These are phyloP conservation scores for Ochotona curzoniae DNA, from an alignment of 2,113 vertebrate species.

Conservation along the genomic window DNA sequence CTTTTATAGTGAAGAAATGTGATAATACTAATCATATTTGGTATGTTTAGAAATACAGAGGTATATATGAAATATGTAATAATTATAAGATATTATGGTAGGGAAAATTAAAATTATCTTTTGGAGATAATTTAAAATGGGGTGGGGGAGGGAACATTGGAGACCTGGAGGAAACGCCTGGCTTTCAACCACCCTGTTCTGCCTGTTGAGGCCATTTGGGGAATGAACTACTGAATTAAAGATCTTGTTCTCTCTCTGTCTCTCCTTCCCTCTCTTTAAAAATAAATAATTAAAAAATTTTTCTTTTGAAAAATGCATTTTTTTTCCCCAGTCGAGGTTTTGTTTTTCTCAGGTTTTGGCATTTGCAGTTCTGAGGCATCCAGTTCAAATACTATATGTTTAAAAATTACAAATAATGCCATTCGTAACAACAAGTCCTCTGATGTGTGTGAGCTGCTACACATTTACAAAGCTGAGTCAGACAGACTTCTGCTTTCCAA, in stretches of 20 bases:
- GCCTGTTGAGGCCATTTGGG: no score
- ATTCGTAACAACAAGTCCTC: conserved; percentile 23
- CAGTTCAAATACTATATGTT: neutral
- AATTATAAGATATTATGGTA: conserved; percentile 33
- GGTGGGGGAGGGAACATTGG: no score
- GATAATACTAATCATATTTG: conserved; percentile 13
- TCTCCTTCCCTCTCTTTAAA: no score
- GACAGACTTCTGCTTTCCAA: neutral
- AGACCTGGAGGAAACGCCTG: no score
- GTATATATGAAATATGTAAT: conserved; percentile 34
- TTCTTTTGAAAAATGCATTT: neutral
- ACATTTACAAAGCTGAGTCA: conserved; percentile 34
- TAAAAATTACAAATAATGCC: conserved; percentile 3
- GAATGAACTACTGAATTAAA: no score
- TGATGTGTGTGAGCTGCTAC: neutral
- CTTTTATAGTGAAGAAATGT: conserved; percentile 40
- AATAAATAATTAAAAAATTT: neutral
- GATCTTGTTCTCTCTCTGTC: no score
- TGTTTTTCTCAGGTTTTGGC: neutral
- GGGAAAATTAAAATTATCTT: conserved; percentile 46
- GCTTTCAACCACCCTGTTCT: no score
- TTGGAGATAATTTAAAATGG: neutral
- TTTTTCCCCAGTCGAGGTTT: neutral
- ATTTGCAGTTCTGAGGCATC: conserved; percentile 31
- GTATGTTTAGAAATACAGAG: neutral